Conservation (phyloP, 1,140 invertebrate genomes). For the Drusus annulatus region DNA sequence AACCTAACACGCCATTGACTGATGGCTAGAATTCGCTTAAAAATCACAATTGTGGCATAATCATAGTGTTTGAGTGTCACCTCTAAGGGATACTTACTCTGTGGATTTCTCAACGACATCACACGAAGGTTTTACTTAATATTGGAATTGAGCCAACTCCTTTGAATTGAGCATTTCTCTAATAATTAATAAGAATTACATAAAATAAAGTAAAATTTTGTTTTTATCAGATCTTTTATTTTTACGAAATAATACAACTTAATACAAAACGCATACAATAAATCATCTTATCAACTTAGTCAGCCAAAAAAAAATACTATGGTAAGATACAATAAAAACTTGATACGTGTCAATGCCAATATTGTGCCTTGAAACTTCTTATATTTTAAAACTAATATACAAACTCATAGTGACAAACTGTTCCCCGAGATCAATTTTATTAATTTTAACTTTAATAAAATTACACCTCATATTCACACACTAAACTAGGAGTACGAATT, state of each 20-base stretch:
- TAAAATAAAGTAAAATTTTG: neutral
- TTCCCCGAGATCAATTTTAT: constrained; percentile 39
- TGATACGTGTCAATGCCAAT: constrained; percentile 17
- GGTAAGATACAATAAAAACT: constrained; percentile 28
- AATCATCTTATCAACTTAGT: constrained; percentile 18
- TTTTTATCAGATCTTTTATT: constrained; percentile 38
- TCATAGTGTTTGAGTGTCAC: no score
- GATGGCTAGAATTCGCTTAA: no score
- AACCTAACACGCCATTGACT: no score
- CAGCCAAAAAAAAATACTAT: constrained; percentile 25
- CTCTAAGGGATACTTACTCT: no score
- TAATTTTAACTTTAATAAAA: constrained; percentile 33
- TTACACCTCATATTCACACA: constrained; percentile 13
- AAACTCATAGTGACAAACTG: constrained; percentile 23
- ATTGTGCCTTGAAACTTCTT: constrained; percentile 30
- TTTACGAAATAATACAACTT: constrained; percentile 26
- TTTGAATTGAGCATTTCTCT: no score
- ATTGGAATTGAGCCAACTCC: no score
- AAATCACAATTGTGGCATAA: no score
- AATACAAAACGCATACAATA: constrained; percentile 23
- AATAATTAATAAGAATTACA: no score
- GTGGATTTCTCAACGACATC: no score
- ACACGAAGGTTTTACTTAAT: no score
- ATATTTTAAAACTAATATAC: constrained; percentile 14
- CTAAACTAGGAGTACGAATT: neutral